These are phyloP conservation scores for Gymnogyps californianus DNA, from an alignment of 2,113 vertebrate species.

Conservation along the genomic window DNA sequence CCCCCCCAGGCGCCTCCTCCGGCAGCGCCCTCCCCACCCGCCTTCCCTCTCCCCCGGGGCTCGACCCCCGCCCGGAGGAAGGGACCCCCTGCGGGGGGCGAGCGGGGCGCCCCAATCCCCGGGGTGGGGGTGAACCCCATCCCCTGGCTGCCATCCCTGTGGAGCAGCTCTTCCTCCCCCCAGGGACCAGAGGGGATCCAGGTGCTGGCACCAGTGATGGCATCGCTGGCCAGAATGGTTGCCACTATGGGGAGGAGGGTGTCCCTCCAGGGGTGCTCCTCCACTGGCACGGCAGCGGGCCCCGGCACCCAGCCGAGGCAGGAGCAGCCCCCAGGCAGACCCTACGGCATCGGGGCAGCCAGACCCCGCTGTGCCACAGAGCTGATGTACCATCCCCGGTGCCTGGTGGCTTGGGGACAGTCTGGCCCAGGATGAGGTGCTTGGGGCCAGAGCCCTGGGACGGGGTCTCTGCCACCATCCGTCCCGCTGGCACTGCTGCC, in stretches of 20 bases:
- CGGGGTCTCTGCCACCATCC: not conserved
- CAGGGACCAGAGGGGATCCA: too few relatives aligned
- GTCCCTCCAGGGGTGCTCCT: not conserved
- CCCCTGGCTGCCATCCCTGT: not conserved
- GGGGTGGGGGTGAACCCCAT: not conserved
- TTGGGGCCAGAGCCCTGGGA: not conserved
- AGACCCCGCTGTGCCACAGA: not conserved
- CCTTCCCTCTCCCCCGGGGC: not conserved
- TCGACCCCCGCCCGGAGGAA: not conserved
- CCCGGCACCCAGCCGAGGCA: too few relatives aligned
- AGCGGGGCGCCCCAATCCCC: not conserved
- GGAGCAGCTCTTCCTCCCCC: not conserved
- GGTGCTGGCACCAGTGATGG: not conserved
- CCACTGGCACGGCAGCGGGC: fast-evolving
- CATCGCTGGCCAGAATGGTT: fast-evolving
- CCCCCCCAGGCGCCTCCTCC: not conserved
- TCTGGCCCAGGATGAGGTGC: not conserved
- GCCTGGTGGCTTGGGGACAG: not conserved
- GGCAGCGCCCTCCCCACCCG: not conserved
- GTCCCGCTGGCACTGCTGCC: not conserved
- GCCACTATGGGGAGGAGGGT: fast-evolving
- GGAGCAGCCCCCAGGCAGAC: not conserved
- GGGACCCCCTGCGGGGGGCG: not conserved
- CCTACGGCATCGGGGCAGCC: not conserved
- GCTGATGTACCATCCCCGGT: not conserved